Percentiles rank a stretch among this genome's conserved stretches.
phyloP scores from a whole-genome alignment of 2,797 vertebrate species.

The Eospalax fontanierii region DNA sequence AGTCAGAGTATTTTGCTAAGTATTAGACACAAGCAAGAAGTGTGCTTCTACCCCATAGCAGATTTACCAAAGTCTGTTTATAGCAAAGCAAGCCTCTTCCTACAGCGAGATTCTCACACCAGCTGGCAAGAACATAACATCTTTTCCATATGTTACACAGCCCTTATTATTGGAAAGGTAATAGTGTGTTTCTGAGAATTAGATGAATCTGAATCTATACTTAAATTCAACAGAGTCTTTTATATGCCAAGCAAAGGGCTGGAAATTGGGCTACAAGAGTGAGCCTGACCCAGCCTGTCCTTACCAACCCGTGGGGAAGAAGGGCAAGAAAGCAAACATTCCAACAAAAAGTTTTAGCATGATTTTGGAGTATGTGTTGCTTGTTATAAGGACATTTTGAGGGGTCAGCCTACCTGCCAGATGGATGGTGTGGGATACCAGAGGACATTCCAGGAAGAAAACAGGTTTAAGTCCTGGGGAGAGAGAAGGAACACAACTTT shows the following conservation, averaged over 20 bases:
- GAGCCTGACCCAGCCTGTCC: neutral
- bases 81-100: conserved; percentile 54
- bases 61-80: neutral
- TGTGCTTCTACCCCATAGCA: neutral
- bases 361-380: neutral
- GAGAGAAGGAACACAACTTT: neutral
- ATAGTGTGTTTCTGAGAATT: neutral
- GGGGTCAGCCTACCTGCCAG: neutral
- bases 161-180: conserved; percentile 57
- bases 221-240: conserved; percentile 25
- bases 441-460: neutral
- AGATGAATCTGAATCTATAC: conserved; percentile 44
- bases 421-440: neutral
- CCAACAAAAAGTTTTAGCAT: neutral
- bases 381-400: neutral
- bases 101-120: conserved; percentile 47
- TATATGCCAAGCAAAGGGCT: neutral
- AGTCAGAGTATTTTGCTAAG: neutral
- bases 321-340: neutral
- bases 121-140: conserved; percentile 36
- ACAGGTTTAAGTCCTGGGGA: neutral
- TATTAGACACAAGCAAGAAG: neutral
- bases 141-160: conserved; percentile 35
- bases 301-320: neutral
- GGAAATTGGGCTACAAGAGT: neutral